These are phyloP conservation scores for Oreochromis niloticus DNA, from an alignment of 2,113 vertebrate genomes.

Conservation along the genomic window DNA sequence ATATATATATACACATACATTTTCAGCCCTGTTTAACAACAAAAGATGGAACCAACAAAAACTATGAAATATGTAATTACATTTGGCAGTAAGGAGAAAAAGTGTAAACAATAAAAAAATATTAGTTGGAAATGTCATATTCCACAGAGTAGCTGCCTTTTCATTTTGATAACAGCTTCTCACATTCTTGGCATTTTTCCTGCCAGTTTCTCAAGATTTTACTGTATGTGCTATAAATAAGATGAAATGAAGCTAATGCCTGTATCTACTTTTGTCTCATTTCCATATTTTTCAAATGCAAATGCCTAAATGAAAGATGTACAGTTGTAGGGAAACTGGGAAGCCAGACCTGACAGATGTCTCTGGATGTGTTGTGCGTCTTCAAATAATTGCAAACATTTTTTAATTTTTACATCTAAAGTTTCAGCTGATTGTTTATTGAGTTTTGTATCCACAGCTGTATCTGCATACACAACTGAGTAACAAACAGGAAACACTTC, in stretches of 20 bases:
- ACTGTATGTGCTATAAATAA: neutral
- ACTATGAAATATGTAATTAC: neutral
- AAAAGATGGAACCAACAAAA: neutral
- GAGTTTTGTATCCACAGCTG: neutral
- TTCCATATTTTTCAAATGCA: neutral
- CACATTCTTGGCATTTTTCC: neutral
- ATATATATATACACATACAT: neutral
- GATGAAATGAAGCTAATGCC: neutral
- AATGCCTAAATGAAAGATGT: neutral
- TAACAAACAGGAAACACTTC: neutral
- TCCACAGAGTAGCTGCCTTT: neutral
- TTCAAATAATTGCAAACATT: neutral
- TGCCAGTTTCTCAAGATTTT: neutral
- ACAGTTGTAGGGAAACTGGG: neutral
- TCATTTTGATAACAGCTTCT: neutral
- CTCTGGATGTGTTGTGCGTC: neutral
- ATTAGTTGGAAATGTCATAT: neutral
- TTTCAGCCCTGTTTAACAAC: neutral
- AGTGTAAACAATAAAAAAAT: neutral
- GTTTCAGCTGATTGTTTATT: neutral
- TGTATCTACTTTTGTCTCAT: neutral
- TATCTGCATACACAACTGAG: neutral
- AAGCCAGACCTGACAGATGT: neutral
- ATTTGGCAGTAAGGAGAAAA: neutral
- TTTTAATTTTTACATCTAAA: neutral